Base-by-base conservation (phyloP, 2,797 vertebrate species). In the Stomatorhinus walkeri region DNA sequence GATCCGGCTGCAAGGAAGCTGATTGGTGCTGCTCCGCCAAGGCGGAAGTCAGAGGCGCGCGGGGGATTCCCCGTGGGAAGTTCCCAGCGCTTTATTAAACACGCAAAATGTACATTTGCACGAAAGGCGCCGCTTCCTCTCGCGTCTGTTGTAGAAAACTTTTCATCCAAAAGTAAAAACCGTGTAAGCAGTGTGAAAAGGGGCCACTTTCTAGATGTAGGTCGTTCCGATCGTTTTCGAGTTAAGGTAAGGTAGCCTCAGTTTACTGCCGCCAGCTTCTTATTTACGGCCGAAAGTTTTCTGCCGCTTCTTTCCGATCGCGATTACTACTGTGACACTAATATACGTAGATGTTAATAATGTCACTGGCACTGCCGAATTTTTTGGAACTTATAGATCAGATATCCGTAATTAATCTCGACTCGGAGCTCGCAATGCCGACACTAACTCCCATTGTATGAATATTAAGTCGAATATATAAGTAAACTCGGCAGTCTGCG, bases 61-160 rank as follows among this genome's bases (percentile, higher is more conserved):
- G 93, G 95, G 96, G 96, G 95, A 96, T 96, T 96, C 96, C 96
- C 96, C 95, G 96, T 95, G 95, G 96, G 96, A 96, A 96, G 95
- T 96, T 96, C 96, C 96, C 96, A 95, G 94, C 93, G 95, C 94
- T 90, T 91, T 92, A 91, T 90, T 92, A 93, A 93, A 93, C 94
- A 93, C 93, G 94, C 94, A 94, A 95, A 95, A 96, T 94, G 94
- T 91, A 94, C 93, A 91, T 90, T 92, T 89, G 90, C 92, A 49
- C 90, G 88, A 92, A 91, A 90, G 89, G 88, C 85, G 92, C 92
- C 93, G 95, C 95, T 95, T 96, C 95, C 94, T 95, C 95, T 92
- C 88, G 48, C 24, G 89, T 90, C 92, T 92, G 89, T 93, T 91
- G 90, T 90, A 92, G 88, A 91, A 87, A 92, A 92, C 32, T 49